Base-by-base conservation (phyloP, 2,797 vertebrate species). In the Danio choprae region DNA sequence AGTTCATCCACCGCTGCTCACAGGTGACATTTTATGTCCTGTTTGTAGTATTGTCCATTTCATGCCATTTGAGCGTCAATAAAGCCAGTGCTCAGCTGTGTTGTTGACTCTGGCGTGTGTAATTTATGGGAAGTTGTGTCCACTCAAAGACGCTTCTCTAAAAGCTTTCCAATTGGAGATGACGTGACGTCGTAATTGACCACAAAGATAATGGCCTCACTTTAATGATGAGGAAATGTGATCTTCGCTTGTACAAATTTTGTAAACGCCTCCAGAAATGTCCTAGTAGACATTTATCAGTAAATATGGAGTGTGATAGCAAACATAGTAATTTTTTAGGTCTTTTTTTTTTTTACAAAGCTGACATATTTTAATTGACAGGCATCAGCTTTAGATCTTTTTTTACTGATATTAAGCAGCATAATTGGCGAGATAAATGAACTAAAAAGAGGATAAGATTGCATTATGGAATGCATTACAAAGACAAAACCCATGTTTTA, bases 121-220 rank as follows among this genome's bases (percentile, higher is more conserved):
- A 51, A 83, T 84, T 70, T 76, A 84, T 83, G 41, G 62, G 83
- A 58, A 84, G 7, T 69, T 6, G 29, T 40, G 40, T 78, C 53
- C 65, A 73, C 65, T 87, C 75, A 83, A 74, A 86, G 84, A 53
- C 13, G 81, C 41, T 53, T 69, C 83, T 44, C 76, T 70, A 64
- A 79, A 83, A 72, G 84, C 82, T 81, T 77, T 56, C 41, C 50
- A 64, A 75, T 74, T 40, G 44, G 82, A 48, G 53, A 67, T 74
- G 46, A 29, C 2, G 11, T 22, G 51, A 50, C 83, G 18, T 75
- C 78, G 79, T 89, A 90, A 89, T 77, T 87, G 85, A 90, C 88
- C 91, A 83, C 91, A 92, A 87, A 88, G 91, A 90, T 94, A 92
- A 94, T 93, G 92, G 91, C 85, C 68, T 88, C 90, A 91, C 88